These are phyloP conservation scores for Physella acuta DNA, from an alignment of 1,140 invertebrate species.

Conservation along the genomic window DNA sequence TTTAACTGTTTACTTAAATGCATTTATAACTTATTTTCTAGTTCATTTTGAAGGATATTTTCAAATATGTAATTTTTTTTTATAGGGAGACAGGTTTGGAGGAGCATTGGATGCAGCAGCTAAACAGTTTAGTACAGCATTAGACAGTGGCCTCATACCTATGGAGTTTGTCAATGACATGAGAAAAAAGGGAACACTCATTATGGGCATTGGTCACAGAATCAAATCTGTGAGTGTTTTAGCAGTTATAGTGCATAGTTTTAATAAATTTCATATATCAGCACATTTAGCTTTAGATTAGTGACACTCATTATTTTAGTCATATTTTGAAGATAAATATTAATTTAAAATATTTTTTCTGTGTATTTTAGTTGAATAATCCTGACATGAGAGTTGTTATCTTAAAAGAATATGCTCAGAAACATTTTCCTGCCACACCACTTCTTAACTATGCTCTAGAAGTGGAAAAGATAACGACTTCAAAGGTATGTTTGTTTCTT, in stretches of 20 bases:
- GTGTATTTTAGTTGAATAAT: slow-evolving; percentile 81
- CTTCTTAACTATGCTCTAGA: slow-evolving; percentile 92
- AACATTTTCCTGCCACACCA: slow-evolving; percentile 90
- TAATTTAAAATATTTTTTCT: too few relatives aligned
- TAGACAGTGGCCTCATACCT: slow-evolving; percentile 89
- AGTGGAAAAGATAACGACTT: slow-evolving; percentile 98
- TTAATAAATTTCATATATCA: too few relatives aligned
- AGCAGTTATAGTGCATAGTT: too few relatives aligned
- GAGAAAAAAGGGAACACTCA: slow-evolving; percentile 93
- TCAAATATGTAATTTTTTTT: background rate
- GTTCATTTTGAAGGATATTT: background rate
- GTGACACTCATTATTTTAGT: too few relatives aligned
- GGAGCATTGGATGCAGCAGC: slow-evolving; percentile 96
- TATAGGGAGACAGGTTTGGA: slow-evolving; percentile 94
- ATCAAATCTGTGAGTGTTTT: slow-evolving; percentile 81
- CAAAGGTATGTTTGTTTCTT: slow-evolving; percentile 67
- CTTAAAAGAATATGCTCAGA: slow-evolving; percentile 92
- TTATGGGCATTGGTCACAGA: slow-evolving; percentile 98
- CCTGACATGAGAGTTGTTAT: slow-evolving; percentile 96
- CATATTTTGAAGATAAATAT: too few relatives aligned
- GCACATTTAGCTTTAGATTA: too few relatives aligned
- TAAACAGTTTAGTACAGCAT: slow-evolving; percentile 92
- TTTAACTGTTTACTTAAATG: slow-evolving; percentile 37
- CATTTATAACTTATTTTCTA: background rate
- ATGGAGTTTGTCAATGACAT: slow-evolving; percentile 99